Evolutionary conservation across 1,140 invertebrate genomes (phyloP).

Genomic region (Drosophila mayri): DNA sequence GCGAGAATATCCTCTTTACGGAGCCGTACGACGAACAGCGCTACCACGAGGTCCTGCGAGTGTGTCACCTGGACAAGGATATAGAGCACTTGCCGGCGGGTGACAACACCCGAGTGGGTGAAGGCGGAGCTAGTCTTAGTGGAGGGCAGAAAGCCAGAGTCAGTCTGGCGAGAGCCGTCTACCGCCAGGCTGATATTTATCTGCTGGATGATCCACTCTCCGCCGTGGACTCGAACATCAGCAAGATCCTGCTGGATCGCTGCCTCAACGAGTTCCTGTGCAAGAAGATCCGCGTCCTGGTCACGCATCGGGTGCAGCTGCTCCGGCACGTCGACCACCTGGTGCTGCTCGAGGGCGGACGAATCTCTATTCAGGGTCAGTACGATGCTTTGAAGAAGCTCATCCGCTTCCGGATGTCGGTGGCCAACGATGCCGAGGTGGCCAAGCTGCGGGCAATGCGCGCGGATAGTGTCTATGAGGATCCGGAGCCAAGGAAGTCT

Average conservation of each 20-base stretch:
- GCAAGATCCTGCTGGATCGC: constrained; percentile 90
- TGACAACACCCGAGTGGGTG: constrained; percentile 92
- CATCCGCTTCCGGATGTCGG: constrained; percentile 65
- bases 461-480: constrained; percentile 65
- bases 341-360: constrained; percentile 88
- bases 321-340: constrained; percentile 90
- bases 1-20: constrained; percentile 94
- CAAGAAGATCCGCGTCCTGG: constrained; percentile 91
- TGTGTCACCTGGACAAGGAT: constrained; percentile 87
- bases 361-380: constrained; percentile 78
- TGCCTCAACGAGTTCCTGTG: constrained; percentile 89
- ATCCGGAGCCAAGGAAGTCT: constrained; percentile 35
- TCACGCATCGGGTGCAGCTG: constrained; percentile 95
- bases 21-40: constrained; percentile 87
- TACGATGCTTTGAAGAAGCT: constrained; percentile 79
- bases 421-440: constrained; percentile 72
- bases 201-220: constrained; percentile 93
- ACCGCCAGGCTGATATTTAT: constrained; percentile 88
- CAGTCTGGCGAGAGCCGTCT: constrained; percentile 86
- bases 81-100: constrained; percentile 87
- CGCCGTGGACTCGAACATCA: constrained; percentile 93
- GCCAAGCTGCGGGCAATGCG: constrained; percentile 51
- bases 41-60: constrained; percentile 87
- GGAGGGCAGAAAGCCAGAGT: constrained; percentile 94
- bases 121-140: constrained; percentile 90